These are phyloP conservation scores for Epistrophe eligans DNA, from an alignment of 2,888 invertebrate species.

Conservation along the genomic window DNA sequence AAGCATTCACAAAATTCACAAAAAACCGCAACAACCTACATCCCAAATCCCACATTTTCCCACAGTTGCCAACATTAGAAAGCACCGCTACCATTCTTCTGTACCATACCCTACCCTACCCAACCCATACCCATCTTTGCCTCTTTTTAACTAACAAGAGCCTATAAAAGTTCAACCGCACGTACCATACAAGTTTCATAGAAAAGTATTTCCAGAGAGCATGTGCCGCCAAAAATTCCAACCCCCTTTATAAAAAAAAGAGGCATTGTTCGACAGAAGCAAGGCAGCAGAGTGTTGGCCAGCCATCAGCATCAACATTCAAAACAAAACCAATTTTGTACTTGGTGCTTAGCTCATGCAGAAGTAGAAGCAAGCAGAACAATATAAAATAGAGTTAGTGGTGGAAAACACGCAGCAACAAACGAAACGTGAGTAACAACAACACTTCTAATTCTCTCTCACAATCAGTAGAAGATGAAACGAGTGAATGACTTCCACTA, in stretches of 20 bases:
- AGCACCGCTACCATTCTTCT: conserved; percentile 5
- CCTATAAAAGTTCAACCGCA: conserved; percentile 54
- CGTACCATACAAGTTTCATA: conserved; percentile 51
- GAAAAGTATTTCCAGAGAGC: conserved; percentile 65
- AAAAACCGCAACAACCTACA: conserved; percentile 58
- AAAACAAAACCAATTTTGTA: conserved; percentile 34
- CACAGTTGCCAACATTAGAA: conserved; percentile 6
- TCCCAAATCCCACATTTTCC: conserved; percentile 37
- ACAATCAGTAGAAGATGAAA: not conserved
- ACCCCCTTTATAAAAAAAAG: conserved; percentile 5
- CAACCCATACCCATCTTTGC: not conserved
- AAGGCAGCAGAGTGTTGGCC: conserved; percentile 26
- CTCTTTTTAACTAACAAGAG: conserved; percentile 15
- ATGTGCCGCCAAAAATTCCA: conserved; percentile 69
- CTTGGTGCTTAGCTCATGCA: conserved; percentile 43
- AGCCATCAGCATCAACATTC: conserved; percentile 26
- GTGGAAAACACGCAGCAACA: conserved; percentile 46
- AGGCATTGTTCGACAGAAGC: conserved; percentile 1
- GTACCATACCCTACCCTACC: not conserved
- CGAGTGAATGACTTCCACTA: conserved; percentile 47
- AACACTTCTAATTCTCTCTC: conserved; percentile 50
- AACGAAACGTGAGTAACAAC: conserved; percentile 63
- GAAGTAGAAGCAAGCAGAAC: conserved; percentile 31
- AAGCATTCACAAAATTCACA: conserved; percentile 32
- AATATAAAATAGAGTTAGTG: conserved; percentile 10